phyloP scores from a whole-genome alignment of 2,888 invertebrate species.

The Zhengitettix transpicula region DNA sequence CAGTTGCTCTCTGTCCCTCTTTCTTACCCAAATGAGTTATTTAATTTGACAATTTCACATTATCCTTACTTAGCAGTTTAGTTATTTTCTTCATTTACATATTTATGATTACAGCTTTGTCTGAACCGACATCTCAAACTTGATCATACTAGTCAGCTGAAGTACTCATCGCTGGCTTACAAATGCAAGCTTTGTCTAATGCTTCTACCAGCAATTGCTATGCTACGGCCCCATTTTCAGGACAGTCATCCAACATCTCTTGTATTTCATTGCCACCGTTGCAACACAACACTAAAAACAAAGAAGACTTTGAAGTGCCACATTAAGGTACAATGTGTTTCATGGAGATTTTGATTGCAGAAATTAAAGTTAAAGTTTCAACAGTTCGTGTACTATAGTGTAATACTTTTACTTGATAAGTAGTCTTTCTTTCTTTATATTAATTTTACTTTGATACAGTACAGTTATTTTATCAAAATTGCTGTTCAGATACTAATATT shows the following conservation, averaged over 20 bases:
- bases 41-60: too few species aligned
- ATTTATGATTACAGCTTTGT: slow-evolving; percentile 4
- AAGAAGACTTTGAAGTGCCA: slow-evolving; percentile 14
- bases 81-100: too few species aligned
- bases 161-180: slow-evolving; percentile 7
- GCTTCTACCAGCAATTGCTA: slow-evolving; percentile 9
- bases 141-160: slow-evolving; percentile 5
- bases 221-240: slow-evolving; percentile 12
- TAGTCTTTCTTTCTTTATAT: too few species aligned
- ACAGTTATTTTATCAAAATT: too few species aligned
- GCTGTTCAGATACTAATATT: too few species aligned
- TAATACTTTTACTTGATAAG: too few species aligned
- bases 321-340: slow-evolving; percentile 11
- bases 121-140: slow-evolving; percentile 9
- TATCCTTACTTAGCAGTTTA: too few species aligned
- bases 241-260: slow-evolving; percentile 11
- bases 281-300: slow-evolving; percentile 13
- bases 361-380: too few species aligned
- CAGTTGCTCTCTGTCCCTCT: neutral
- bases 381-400: too few species aligned
- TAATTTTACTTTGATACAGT: too few species aligned
- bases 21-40: too few species aligned
- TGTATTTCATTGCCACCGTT: slow-evolving; percentile 13
- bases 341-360: neutral
- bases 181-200: slow-evolving; percentile 13